Base-by-base conservation (phyloP, 1,140 invertebrate species). In the Eumeta japonica region DNA sequence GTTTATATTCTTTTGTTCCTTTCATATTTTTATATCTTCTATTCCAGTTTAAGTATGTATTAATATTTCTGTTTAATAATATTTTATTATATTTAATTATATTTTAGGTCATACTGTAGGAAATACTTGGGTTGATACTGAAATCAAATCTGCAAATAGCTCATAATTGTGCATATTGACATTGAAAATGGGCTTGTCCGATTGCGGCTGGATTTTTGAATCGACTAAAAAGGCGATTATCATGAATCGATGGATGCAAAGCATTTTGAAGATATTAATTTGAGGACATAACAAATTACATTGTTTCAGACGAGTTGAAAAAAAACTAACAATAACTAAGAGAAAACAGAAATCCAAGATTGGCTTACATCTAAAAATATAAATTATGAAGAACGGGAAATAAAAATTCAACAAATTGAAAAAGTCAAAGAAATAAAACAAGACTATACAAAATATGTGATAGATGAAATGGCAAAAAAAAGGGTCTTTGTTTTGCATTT, bases 111-210 rank as follows among this genome's bases (percentile, higher is more conserved):
- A n/a, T n/a, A n/a, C n/a, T n/a, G n/a, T n/a, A n/a, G n/a, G n/a
- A n/a, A n/a, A n/a, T n/a, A n/a, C n/a, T n/a, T n/a, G n/a, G n/a
- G n/a, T n/a, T n/a, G n/a, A n/a, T n/a, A n/a, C n/a, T n/a, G n/a
- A n/a, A 11, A 13, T 29, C 4, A 29, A 12, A 29, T 24, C 37
- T 45, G 48, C 4, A 40, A 42, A 14, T 27, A 20, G 41, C 27
- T 55, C 15, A 49, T 55, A 37, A 31, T 52, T 38, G 28, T 48
- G 11, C 46, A 46, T 28, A 47, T 46, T 33, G 50, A 38, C 12
- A 41, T 12, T 28, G 40, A 46, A 18, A 29, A 36, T n/a, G n/a
- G n/a, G n/a, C n/a, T n/a, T n/a, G 16, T 28, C 37, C 42, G 15
- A 29, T 32, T 33, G 50, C 39, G 37, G 37, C 34, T 16, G 18